Evolutionary conservation across 2,113 vertebrate genomes (phyloP), one percentile per base, ranked within the genome.

Genomic region (Gavia stellata): DNA sequence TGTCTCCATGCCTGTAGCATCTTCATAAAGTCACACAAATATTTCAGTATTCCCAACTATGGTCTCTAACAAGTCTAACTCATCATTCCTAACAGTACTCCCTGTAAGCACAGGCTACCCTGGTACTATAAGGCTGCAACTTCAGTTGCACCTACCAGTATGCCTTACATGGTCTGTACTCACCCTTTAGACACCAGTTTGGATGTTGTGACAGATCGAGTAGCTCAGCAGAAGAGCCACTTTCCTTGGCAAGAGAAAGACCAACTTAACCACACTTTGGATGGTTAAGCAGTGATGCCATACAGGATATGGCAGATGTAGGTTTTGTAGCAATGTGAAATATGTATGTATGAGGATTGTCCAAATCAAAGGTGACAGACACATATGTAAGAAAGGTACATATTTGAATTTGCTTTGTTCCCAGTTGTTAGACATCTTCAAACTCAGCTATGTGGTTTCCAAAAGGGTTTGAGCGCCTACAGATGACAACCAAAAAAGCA

Each of bases 21-120:
- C 77, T 79, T 67, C 10, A 8, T 14, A 8, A 62, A 47, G 47
- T 44, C 3, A 2, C 42, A n/a, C 0, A 5, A 82, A 16, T 13
- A 74, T 17, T 34, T 53, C 17, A 40, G 0, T 53, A 47, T 24
- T 52, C 36, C 33, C 14, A 85, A 0, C 65, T 42, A 7, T 0
- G 0, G 26, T 6, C 47, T 67, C 38, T 8, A 44, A 36, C 12
- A 59, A 59, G n/a, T 10, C 45, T 25, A 71, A 53, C 16, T 44
- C 12, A 24, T 12, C 15, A 34, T 36, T 86, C 13, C 42, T 47
- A 66, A 29, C 42, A 50, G 33, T 10, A 42, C 6, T 56, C 7
- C 28, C 45, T 33, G 16, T 7, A 50, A 45, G 21, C 24, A 78
- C 40, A 82, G 26, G n/a, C 33, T 28, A 72, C 21, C 8, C 21